Evolutionary conservation across 2,113 vertebrate genomes (phyloP).

Genomic region (Takifugu flavidus): DNA sequence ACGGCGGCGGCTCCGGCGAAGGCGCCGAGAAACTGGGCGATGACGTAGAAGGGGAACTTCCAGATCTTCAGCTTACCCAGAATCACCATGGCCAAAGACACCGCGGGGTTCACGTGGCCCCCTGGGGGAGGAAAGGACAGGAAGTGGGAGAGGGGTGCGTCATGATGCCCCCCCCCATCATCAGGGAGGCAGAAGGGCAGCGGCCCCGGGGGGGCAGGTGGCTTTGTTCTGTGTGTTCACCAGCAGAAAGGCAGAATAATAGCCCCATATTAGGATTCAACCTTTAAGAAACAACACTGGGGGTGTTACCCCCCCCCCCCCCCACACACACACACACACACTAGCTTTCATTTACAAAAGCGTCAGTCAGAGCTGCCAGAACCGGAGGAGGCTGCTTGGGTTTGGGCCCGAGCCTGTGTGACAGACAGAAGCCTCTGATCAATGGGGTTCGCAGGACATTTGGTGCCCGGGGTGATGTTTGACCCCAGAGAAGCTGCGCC

Average conservation of each 20-base stretch:
- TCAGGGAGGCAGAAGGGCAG: conserved; percentile 46
- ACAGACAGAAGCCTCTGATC: conserved; percentile 52
- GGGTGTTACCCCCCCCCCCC: neutral
- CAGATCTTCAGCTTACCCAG: conserved; percentile 87
- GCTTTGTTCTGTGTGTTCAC: conserved; percentile 33
- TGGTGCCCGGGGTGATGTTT: conserved; percentile 57
- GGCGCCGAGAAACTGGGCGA: conserved; percentile 90
- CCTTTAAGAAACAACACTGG: conserved; percentile 1
- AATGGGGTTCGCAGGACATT: conserved; percentile 64
- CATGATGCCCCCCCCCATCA: conserved; percentile 36
- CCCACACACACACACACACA: neutral
- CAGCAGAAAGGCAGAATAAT: conserved; percentile 30
- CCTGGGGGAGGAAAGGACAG: conserved; percentile 71
- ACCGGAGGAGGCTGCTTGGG: no score
- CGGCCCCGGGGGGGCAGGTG: conserved; percentile 24
- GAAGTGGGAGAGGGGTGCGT: conserved; percentile 24
- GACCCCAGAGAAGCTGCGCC: conserved; percentile 59
- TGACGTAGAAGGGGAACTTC: conserved; percentile 89
- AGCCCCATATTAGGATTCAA: conserved; percentile 23
- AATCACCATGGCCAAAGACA: conserved; percentile 90
- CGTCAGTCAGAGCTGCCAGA: no score
- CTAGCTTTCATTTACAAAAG: neutral
- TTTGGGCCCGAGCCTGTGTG: conserved; percentile 25
- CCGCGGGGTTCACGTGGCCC: conserved; percentile 91
- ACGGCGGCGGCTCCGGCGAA: conserved; percentile 87